Percentiles rank a stretch among this genome's conserved stretches.
phyloP scores from a whole-genome alignment of 2,797 vertebrate species.

The Lithobates sylvaticus region DNA sequence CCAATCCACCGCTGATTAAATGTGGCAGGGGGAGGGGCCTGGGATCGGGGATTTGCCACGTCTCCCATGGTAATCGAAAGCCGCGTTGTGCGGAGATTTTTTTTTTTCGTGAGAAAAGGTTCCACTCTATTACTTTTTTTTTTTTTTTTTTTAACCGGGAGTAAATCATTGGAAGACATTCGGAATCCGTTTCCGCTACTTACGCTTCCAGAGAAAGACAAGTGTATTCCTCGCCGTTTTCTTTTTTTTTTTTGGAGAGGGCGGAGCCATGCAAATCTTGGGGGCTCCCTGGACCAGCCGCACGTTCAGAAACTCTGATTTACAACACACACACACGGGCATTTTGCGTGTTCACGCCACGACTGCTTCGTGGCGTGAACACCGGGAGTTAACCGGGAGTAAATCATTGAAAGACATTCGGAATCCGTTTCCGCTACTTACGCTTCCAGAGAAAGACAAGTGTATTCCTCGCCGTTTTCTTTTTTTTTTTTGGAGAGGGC shows the following conservation, averaged over 20 bases:
- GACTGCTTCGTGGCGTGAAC: too few species aligned
- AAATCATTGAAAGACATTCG: neutral
- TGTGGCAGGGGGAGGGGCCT: conserved; percentile 44
- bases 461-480: too few species aligned
- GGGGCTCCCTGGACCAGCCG: neutral
- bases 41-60: neutral
- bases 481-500: neutral
- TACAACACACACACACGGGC: neutral
- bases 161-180: neutral
- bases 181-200: too few species aligned
- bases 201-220: too few species aligned
- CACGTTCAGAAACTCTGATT: neutral
- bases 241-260: neutral
- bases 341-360: too few species aligned
- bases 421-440: too few species aligned
- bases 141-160: neutral
- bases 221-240: too few species aligned
- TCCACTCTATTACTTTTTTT: neutral
- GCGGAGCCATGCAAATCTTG: neutral
- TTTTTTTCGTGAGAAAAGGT: neutral
- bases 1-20: conserved; percentile 26
- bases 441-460: too few species aligned
- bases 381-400: neutral
- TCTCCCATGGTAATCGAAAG: neutral
- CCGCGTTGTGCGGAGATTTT: too few species aligned